phyloP scores from a whole-genome alignment of 2,888 invertebrate species.

The Neoitamus cyanurus region DNA sequence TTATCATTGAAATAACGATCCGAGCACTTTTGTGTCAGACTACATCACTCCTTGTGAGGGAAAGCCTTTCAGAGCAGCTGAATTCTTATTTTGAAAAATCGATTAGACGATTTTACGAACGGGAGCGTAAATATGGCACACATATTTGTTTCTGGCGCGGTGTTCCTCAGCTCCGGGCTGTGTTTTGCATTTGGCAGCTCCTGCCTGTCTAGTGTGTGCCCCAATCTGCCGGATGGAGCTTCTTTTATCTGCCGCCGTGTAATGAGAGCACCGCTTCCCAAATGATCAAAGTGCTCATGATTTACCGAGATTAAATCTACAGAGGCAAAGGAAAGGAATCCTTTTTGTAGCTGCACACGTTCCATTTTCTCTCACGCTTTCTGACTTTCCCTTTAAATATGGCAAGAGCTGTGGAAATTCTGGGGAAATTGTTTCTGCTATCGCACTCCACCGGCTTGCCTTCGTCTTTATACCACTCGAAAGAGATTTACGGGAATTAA shows the following conservation, averaged over 20 bases:
- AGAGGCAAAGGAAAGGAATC: not conserved
- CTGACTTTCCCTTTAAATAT: not conserved
- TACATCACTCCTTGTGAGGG: not conserved
- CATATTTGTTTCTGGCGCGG: not conserved
- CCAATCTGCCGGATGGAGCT: not conserved
- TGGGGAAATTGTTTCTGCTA: not conserved
- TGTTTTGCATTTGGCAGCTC: not conserved
- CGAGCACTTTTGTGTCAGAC: too few relatives aligned
- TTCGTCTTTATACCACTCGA: not conserved
- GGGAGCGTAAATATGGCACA: not conserved
- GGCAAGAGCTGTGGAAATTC: not conserved
- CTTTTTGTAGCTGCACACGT: not conserved
- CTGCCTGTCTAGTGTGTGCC: not conserved
- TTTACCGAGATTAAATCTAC: not conserved
- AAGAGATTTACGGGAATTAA: conserved; percentile 19
- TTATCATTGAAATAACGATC: too few relatives aligned
- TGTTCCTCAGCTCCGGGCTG: not conserved
- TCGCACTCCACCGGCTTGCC: not conserved
- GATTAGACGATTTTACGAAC: not conserved
- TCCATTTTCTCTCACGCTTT: not conserved
- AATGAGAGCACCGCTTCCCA: not conserved
- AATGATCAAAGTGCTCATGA: conserved; percentile 1
- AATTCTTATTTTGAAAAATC: not conserved
- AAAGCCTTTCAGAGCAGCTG: not conserved
- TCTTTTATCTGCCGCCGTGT: not conserved